Evolutionary conservation across 2,797 vertebrate species (phyloP), one percentile per base, ranked within the genome.

Genomic region (Knipowitschia caucasica): DNA sequence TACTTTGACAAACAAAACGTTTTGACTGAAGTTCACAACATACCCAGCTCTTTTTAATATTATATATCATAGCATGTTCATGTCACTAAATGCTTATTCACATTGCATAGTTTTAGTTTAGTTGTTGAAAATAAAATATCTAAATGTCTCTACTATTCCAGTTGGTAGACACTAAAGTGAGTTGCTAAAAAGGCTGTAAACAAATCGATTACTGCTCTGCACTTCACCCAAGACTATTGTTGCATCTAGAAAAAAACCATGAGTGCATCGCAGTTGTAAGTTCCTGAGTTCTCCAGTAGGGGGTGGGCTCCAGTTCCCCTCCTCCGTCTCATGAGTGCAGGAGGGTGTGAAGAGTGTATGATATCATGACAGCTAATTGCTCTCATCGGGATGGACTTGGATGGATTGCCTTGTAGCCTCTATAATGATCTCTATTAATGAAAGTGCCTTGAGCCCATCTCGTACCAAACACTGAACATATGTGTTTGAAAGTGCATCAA

Each of bases 321-420:
- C 60, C 17, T 40, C 56, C 40, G 64, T 52, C 59, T 80, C 7
- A 62, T 57, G 73, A 80, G 73, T 52, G 75, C 77, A 77, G 79
- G 64, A 36, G 72, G 76, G 63, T 80, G 81, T 81, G 59, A 72
- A 86, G 73, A 75, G 78, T 82, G 79, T 82, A 82, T 82, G 83
- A 85, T 81, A 79, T 86, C 86, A 85, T 88, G 83, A 86, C 82
- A 77, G 81, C 69, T 87, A 85, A 88, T 85, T 87, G 81, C 79
- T 80, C 77, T 86, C 80, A 72, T 86, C 70, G 80, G 82, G 77
- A 76, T 72, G 69, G 64, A 80, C 71, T 56, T 77, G 78, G 80
- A 79, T 78, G 74, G 71, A 81, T 78, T 59, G 80, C 71, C 60
- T 66, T 69, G 50, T 79, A 68, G 80, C 72, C 55, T 61, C 39